A percentile compares a stretch with the other conserved stretches of the same genome.
Evolutionary conservation across 2,888 invertebrate species (phyloP).

Genomic region (Agrilus cyanescens): DNA sequence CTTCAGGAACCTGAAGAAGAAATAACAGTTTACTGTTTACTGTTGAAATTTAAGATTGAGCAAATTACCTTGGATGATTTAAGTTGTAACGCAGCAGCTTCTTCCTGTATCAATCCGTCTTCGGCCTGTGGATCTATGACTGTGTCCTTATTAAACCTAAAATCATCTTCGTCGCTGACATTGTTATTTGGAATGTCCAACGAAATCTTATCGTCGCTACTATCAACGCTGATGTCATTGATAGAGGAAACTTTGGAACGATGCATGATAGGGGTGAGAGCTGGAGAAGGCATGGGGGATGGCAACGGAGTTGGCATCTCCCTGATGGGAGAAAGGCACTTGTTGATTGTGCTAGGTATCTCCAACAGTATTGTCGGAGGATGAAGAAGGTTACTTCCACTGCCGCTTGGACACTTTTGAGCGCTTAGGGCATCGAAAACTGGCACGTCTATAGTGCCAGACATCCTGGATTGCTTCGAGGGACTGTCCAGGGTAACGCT

Average conservation of each 20-base stretch:
- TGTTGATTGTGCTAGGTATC: slow-evolving; percentile 60
- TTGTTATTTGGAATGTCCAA: slow-evolving; percentile 35
- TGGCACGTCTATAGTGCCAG: slow-evolving; percentile 43
- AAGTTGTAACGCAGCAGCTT: slow-evolving; percentile 32
- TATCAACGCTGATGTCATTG: slow-evolving; percentile 34
- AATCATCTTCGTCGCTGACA: slow-evolving; percentile 32
- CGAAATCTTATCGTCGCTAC: slow-evolving; percentile 39
- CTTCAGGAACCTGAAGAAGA: too few species aligned
- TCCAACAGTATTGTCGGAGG: slow-evolving; percentile 67
- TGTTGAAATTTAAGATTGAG: too few species aligned
- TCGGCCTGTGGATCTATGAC: slow-evolving; percentile 34
- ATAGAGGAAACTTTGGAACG: slow-evolving; percentile 34
- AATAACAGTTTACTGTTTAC: too few species aligned
- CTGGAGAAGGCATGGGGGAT: slow-evolving; percentile 59
- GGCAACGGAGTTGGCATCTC: slow-evolving; percentile 67
- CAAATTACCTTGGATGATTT: slow-evolving; percentile 12
- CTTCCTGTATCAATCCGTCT: slow-evolving; percentile 34
- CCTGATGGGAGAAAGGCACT: slow-evolving; percentile 68
- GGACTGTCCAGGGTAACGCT: slow-evolving; percentile 53
- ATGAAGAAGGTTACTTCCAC: slow-evolving; percentile 49
- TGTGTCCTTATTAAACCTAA: slow-evolving; percentile 29
- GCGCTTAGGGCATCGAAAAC: slow-evolving; percentile 58
- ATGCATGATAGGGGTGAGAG: slow-evolving; percentile 53
- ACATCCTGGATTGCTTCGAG: slow-evolving; percentile 29
- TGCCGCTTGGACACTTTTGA: slow-evolving; percentile 45